Conservation (phyloP, 1,140 invertebrate species). For the Magallana gigas region DNA sequence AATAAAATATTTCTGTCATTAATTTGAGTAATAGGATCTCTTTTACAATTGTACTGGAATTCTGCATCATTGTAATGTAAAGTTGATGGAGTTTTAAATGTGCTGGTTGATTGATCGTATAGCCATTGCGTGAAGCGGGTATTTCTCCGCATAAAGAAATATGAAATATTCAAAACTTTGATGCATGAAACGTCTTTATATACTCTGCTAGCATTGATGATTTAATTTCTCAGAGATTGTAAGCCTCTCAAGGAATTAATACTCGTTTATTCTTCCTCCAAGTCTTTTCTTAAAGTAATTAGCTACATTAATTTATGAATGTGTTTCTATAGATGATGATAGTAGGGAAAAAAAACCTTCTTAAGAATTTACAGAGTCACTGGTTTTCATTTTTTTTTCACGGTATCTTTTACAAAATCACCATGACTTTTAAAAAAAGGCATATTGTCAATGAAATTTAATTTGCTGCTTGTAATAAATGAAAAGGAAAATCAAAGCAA, state of each 20-base stretch:
- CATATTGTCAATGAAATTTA: not conserved
- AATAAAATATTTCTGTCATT: slow-evolving; percentile 35
- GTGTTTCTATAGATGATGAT: not conserved
- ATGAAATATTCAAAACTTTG: slow-evolving; percentile 6
- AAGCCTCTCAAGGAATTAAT: not conserved
- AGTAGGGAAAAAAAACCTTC: not conserved
- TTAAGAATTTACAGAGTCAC: too few relatives aligned
- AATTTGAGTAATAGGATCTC: slow-evolving; percentile 4
- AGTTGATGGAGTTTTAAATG: slow-evolving; percentile 27
- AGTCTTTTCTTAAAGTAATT: not conserved
- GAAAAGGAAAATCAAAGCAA: too few relatives aligned
- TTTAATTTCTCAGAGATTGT: not conserved
- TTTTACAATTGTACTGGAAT: not conserved
- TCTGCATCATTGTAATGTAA: slow-evolving; percentile 22
- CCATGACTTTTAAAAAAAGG: not conserved
- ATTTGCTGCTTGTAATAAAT: not conserved
- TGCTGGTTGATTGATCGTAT: not conserved
- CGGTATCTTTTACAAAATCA: too few relatives aligned
- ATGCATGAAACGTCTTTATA: not conserved
- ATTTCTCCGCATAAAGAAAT: not conserved
- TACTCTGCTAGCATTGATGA: not conserved
- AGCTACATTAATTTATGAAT: slow-evolving; percentile 1
- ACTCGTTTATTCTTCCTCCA: not conserved
- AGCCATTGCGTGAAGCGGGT: not conserved
- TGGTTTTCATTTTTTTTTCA: too few relatives aligned